phyloP scores from a whole-genome alignment of 2,797 vertebrate genomes.

The Glossophaga mutica region DNA sequence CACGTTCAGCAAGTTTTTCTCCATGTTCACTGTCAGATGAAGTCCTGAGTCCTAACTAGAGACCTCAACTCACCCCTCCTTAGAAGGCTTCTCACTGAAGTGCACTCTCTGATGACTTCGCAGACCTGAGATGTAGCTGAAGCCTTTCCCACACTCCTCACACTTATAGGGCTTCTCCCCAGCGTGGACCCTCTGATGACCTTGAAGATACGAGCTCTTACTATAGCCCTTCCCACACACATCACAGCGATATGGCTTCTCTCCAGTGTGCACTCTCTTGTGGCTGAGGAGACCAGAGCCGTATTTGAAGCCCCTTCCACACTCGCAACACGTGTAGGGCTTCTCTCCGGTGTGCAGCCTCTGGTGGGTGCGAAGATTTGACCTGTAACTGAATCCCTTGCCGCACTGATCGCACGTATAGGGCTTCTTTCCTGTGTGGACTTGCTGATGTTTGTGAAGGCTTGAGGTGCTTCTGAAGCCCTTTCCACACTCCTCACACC shows the following conservation, averaged over 20 bases:
- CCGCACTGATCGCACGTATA: background rate
- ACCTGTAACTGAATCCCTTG: constrained; percentile 9
- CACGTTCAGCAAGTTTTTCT: background rate
- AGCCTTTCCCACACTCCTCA: background rate
- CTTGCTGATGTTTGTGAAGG: constrained; percentile 29
- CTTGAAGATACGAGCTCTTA: background rate
- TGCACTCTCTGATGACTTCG: constrained; percentile 53
- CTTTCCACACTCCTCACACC: constrained; percentile 76
- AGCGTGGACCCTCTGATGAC: background rate
- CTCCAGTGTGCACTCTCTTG: background rate
- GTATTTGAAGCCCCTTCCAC: background rate
- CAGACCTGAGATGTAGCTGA: constrained; percentile 56
- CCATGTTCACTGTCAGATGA: background rate
- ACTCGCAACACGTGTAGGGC: background rate
- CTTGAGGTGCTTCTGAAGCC: constrained; percentile 35
- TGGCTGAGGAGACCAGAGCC: background rate
- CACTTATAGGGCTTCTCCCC: background rate
- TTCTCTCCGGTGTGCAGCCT: background rate
- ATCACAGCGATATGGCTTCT: background rate
- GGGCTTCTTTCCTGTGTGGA: background rate
- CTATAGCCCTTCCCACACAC: background rate
- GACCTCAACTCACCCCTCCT: constrained; percentile 25
- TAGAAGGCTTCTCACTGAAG: background rate
- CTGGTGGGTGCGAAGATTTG: background rate
- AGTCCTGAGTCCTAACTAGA: constrained; percentile 34